A percentile compares a stretch with the other conserved stretches of the same genome.
phyloP scores from a whole-genome alignment of 2,797 vertebrate genomes.

The Meriones psammophilus region DNA sequence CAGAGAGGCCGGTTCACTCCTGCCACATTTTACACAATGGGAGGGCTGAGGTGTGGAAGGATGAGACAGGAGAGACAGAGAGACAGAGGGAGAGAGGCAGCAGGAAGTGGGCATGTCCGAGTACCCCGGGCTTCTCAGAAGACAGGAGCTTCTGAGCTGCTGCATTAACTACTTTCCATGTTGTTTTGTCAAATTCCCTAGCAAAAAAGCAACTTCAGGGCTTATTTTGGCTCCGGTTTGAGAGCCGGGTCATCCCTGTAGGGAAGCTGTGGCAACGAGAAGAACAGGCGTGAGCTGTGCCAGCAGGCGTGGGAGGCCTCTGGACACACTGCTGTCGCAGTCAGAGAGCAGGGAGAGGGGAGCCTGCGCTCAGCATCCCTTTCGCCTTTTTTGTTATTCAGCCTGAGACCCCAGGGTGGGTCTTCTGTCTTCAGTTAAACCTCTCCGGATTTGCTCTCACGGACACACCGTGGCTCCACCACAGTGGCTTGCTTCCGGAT shows the following conservation, averaged over 20 bases:
- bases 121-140: not conserved
- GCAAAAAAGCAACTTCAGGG: not conserved
- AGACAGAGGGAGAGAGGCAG: no score
- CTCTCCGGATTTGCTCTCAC: not conserved
- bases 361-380: not conserved
- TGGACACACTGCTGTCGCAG: not conserved
- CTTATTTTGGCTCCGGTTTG: not conserved
- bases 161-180: not conserved
- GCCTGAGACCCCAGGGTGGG: not conserved
- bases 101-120: accelerated
- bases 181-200: not conserved
- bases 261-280: not conserved
- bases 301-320: not conserved
- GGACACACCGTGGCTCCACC: not conserved
- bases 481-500: not conserved
- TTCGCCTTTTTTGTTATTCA: not conserved
- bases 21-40: not conserved
- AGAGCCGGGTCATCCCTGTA: not conserved
- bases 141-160: not conserved
- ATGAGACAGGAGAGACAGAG: not conserved
- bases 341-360: not conserved
- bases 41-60: not conserved
- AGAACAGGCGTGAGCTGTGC: not conserved
- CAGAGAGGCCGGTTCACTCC: not conserved
- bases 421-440: not conserved